Evolutionary conservation across 2,888 invertebrate genomes (phyloP).

Genomic region (Branchellion lobata): DNA sequence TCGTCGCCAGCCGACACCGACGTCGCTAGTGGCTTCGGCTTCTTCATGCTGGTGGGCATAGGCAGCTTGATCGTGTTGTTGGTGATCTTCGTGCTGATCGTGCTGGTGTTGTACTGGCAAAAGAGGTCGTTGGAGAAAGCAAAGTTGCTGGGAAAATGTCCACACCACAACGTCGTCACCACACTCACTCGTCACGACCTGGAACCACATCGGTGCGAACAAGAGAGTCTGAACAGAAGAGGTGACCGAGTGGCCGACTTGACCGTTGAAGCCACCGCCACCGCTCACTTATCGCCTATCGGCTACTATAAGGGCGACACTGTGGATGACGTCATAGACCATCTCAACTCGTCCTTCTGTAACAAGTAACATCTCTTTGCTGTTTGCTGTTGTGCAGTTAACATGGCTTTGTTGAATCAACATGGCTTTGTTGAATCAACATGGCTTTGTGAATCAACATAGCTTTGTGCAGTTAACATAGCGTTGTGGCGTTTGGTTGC

Average conservation of each 20-base stretch:
- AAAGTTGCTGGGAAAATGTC: neutral
- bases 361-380: neutral
- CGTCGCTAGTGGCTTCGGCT: neutral
- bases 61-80: neutral
- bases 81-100: neutral
- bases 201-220: neutral
- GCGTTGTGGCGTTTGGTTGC: too few species aligned
- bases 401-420: too few species aligned
- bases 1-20: neutral
- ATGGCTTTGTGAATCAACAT: too few species aligned
- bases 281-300: neutral
- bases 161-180: neutral
- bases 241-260: neutral
- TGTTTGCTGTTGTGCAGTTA: too few species aligned
- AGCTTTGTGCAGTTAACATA: too few species aligned
- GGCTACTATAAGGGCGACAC: conserved; percentile 30
- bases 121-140: neutral
- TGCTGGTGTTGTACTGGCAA: conserved; percentile 5
- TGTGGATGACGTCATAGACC: conserved; percentile 22
- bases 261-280: neutral
- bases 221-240: neutral
- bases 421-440: too few species aligned
- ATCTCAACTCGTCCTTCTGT: neutral
- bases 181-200: neutral
- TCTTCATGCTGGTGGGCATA: neutral